These are phyloP conservation scores for Nerophis lumbriciformis DNA, from an alignment of 2,113 vertebrate genomes.

Conservation along the genomic window DNA sequence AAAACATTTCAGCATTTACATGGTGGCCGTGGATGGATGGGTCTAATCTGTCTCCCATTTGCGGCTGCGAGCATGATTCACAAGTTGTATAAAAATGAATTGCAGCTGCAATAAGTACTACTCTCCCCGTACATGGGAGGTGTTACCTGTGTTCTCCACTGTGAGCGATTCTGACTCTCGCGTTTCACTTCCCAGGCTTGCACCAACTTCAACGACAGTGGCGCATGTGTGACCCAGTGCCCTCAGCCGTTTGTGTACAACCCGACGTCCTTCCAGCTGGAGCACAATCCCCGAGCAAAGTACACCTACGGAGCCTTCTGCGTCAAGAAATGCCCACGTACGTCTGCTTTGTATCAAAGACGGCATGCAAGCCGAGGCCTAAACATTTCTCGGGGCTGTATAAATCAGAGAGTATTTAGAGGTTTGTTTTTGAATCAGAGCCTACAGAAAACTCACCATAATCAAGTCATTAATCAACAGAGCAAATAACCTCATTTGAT, in stretches of 20 bases:
- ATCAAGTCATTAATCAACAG: no score
- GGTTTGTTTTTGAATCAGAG: no score
- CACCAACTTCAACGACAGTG: slow-evolving; percentile 98
- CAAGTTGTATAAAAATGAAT: slow-evolving; percentile 45
- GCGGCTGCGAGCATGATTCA: slow-evolving; percentile 11
- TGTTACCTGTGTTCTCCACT: neutral
- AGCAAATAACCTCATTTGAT: no score
- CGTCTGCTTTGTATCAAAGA: slow-evolving; percentile 11
- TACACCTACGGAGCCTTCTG: slow-evolving; percentile 98
- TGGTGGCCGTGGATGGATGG: slow-evolving; percentile 51
- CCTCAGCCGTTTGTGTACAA: slow-evolving; percentile 97
- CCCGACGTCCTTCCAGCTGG: slow-evolving; percentile 90
- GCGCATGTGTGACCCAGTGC: slow-evolving; percentile 93
- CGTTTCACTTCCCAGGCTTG: slow-evolving; percentile 78
- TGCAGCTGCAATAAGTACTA: slow-evolving; percentile 39
- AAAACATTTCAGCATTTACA: slow-evolving; percentile 60
- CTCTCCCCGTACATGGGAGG: neutral
- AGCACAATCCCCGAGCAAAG: slow-evolving; percentile 92
- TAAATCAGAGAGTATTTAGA: neutral
- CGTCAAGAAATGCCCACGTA: slow-evolving; percentile 96
- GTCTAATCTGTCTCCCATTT: slow-evolving; percentile 53
- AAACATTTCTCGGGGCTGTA: neutral
- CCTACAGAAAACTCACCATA: no score
- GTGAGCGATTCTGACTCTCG: neutral
- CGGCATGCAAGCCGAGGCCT: neutral